Percentiles rank a stretch among this genome's conserved stretches.
Conservation (phyloP, 2,797 vertebrate species). For the Zenarchopterus dispar region DNA sequence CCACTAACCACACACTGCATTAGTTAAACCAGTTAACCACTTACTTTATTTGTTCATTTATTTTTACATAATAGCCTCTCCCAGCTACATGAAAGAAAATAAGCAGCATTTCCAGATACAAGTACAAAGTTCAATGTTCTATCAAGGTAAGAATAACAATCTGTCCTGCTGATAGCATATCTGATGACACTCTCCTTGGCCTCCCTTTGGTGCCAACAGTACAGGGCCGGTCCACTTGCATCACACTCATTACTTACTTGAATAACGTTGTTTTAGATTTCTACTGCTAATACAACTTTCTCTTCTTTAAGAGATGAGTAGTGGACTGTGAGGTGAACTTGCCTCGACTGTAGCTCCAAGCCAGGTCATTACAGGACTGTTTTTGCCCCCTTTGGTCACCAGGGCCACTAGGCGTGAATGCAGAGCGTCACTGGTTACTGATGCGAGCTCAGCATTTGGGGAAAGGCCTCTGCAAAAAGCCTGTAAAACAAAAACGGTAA, state of each 20-base stretch:
- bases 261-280: background rate
- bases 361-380: conserved; percentile 71
- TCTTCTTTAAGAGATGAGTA: background rate
- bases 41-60: background rate
- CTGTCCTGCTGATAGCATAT: conserved; percentile 64
- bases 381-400: conserved; percentile 65
- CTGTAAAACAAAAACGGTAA: conserved; percentile 44
- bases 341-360: conserved; percentile 75
- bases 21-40: background rate
- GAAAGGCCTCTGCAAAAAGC: conserved; percentile 56
- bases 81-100: conserved; percentile 3
- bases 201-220: conserved; percentile 25
- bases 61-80: conserved; percentile 8
- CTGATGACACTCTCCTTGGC: conserved; percentile 59
- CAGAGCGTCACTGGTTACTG: conserved; percentile 64
- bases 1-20: too few relatives aligned
- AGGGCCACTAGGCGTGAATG: conserved; percentile 72
- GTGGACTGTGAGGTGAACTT: conserved; percentile 22
- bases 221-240: conserved; percentile 9
- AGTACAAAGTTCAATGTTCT: conserved; percentile 52
- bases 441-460: conserved; percentile 72
- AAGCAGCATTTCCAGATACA: conserved; percentile 22
- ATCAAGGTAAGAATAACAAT: conserved; percentile 68
- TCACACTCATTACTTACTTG: conserved; percentile 9
- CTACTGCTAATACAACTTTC: background rate